A percentile compares a stretch with the other conserved stretches of the same genome.
Conservation (phyloP, 2,888 invertebrate genomes). For the Tribolium freemani region DNA sequence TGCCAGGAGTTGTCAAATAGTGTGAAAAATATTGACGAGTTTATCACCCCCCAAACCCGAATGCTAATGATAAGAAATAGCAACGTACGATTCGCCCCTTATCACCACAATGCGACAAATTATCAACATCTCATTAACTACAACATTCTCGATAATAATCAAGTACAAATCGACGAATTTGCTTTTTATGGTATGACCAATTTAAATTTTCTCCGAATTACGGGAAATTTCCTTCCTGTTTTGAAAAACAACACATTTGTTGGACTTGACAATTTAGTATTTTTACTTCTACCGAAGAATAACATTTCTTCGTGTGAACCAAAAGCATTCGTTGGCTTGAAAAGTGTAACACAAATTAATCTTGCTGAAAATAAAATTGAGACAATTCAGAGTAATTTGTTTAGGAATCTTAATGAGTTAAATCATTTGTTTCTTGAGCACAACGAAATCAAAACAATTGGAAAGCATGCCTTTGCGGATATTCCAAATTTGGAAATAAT, state of each 20-base stretch:
- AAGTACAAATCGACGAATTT: background rate
- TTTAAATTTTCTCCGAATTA: background rate
- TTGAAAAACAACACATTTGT: background rate
- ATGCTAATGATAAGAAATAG: conserved; percentile 9
- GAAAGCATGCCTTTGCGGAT: background rate
- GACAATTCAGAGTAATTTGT: background rate
- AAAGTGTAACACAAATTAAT: background rate
- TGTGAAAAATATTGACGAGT: background rate
- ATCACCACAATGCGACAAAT: background rate
- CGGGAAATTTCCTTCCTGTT: background rate
- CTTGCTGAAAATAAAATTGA: conserved; percentile 10
- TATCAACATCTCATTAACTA: conserved; percentile 9
- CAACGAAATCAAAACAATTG: background rate
- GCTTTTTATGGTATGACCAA: conserved; percentile 3
- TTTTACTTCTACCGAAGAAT: conserved; percentile 2
- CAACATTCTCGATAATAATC: conserved; percentile 9
- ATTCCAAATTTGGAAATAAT: background rate
- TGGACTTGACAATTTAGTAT: background rate
- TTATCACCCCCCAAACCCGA: conserved; percentile 7
- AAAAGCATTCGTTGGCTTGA: conserved; percentile 2
- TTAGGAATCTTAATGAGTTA: background rate
- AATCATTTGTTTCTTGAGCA: background rate
- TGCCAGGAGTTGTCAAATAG: background rate
- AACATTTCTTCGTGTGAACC: background rate
- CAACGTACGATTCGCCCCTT: background rate